Conservation (phyloP, 2,113 vertebrate genomes). For the Callospermophilus lateralis region DNA sequence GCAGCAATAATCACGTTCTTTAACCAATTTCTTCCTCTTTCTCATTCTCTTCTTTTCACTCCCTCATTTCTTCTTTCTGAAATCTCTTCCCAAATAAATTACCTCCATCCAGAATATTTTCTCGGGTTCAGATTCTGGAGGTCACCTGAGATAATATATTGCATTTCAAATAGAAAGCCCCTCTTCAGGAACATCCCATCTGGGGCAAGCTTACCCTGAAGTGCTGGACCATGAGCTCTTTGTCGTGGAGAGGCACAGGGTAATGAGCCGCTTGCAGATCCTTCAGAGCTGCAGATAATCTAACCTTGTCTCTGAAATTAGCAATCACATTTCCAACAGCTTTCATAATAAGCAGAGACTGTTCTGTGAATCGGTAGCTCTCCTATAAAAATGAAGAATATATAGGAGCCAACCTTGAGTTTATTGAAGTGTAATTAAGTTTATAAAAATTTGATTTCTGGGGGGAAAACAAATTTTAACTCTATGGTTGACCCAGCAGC, state of each 20-base stretch:
- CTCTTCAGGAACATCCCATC: background rate
- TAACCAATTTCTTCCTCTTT: background rate
- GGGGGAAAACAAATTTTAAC: background rate
- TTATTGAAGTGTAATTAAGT: background rate
- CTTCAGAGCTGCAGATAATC: conserved; percentile 85
- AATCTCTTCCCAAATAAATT: background rate
- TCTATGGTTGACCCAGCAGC: background rate
- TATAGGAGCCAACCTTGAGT: background rate
- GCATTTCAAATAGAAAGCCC: background rate
- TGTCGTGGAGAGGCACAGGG: conserved; percentile 81
- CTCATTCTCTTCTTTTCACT: background rate
- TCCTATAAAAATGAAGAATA: conserved; percentile 87
- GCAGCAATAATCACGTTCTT: background rate
- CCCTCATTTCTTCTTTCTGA: background rate
- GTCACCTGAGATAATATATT: background rate
- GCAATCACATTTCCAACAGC: conserved; percentile 90
- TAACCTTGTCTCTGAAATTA: conserved; percentile 87
- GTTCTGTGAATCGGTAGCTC: conserved; percentile 91
- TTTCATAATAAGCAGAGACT: conserved; percentile 88
- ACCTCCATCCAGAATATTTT: background rate
- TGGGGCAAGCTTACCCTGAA: conserved; percentile 51
- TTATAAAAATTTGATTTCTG: background rate
- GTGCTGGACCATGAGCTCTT: conserved; percentile 77
- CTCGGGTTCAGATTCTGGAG: background rate
- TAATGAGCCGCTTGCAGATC: conserved; percentile 86